Conservation (phyloP, 2,888 invertebrate species). For the Agriopis leucophaearia region DNA sequence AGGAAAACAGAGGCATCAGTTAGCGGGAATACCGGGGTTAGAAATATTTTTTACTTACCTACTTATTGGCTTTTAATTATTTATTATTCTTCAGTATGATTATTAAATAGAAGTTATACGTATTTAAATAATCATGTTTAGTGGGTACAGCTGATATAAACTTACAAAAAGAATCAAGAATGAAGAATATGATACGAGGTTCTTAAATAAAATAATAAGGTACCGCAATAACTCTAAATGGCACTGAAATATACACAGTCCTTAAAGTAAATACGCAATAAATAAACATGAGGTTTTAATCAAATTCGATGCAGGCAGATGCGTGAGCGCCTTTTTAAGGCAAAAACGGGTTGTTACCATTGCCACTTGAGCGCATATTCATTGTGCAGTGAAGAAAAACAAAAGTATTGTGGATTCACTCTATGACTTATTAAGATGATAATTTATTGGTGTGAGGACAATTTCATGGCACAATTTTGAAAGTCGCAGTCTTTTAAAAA, state of each 20-base stretch:
- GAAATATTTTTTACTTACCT: not conserved
- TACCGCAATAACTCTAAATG: constrained; percentile 48
- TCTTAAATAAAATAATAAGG: constrained; percentile 4
- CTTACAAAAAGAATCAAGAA: not conserved
- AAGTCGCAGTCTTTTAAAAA: constrained; percentile 19
- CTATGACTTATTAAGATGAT: constrained; percentile 85
- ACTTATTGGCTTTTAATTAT: not conserved
- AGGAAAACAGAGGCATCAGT: constrained; percentile 5
- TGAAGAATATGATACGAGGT: not conserved
- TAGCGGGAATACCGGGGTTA: too few species aligned
- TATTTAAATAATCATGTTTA: too few species aligned
- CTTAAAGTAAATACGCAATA: constrained; percentile 74
- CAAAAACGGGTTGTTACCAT: constrained; percentile 74
- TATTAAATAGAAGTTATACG: not conserved
- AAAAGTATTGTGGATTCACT: constrained; percentile 79
- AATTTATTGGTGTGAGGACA: constrained; percentile 78
- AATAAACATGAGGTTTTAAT: constrained; percentile 85
- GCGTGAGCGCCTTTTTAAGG: constrained; percentile 75
- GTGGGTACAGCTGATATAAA: not conserved
- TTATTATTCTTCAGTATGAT: not conserved
- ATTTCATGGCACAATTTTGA: constrained; percentile 64
- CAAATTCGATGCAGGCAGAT: constrained; percentile 85
- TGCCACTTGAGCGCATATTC: constrained; percentile 63
- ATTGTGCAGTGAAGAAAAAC: constrained; percentile 66
- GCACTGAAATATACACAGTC: constrained; percentile 56